Base-by-base conservation (phyloP, 2,113 vertebrate genomes). In the Gopherus evgoodei region DNA sequence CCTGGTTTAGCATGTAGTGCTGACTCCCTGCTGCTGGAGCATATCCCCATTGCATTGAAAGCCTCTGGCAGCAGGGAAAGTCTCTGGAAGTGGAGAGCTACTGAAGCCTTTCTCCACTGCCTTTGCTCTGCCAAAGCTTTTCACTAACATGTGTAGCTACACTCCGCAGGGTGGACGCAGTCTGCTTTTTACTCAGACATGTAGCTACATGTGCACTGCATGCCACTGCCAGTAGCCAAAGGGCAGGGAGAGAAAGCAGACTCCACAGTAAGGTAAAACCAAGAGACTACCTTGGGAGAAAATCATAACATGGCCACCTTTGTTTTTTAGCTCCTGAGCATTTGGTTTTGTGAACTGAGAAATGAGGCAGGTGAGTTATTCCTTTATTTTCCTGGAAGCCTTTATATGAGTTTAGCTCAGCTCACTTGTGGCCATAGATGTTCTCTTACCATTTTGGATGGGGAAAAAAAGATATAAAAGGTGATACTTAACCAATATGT, bases 401-500 rank as follows among this genome's bases (percentile, higher is more conserved):
- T 8, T 35, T 35, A 17, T 16, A n/a, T 69, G 62, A 17, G 62
- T 69, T 65, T 59, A 91, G 79, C 87, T 95, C 57, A 87, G 83
- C 89, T 95, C 78, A 9, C 87, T 91, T 90, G 57, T 90, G 88
- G 90, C 92, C 92, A 95, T 90, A 88, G 90, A 69, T 65, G 59
- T 65, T 65, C 31, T 35, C 31, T 65, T 65, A 16, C 31, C 59
- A 65, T 69, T 69, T n/a, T 69, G 31, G 62, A 91, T 93, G 87
- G 69, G 95, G 86, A 75, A 94, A 84, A 87, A 19, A 52, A 84
- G 44, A 87, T 90, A 81, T 52, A 95, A 94, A 95, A 84, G 91
- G 79, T 75, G 83, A 76, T 53, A 89, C 53, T 94, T 90, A 86
- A 81, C 6, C 65, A 91, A 91, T 97, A 96, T 94, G 93, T 96